Base-by-base conservation (phyloP, 2,113 vertebrate species). In the Capricornis sumatraensis region DNA sequence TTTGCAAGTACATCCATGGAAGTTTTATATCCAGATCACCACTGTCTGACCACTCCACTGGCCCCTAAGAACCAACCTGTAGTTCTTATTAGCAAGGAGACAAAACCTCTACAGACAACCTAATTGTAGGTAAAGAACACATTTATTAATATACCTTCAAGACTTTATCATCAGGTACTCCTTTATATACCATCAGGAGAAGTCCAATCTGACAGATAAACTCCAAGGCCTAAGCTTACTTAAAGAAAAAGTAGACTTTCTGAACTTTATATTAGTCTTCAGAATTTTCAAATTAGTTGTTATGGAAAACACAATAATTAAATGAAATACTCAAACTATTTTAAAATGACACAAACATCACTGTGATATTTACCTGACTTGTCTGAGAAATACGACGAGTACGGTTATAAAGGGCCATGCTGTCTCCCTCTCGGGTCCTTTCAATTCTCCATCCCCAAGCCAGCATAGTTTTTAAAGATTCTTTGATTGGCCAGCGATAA, bases 381-480 rank as follows among this genome's bases (percentile, higher is more conserved):
- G 99, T 99, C 94, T 99, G 99, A 90, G 99, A 99, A 92, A 99
- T 99, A 50, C 99, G 99, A n/a, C 99, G 99, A 0, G 99, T 99
- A 52, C 99, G 99, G 91, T 99, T 99, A 93, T 99, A 99, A 27
- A 99, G 97, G 2, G 99, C 99, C 97, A 99, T 99, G 7, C 99
- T 98, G 96, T 99, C 99, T 23, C 99, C 99, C 30, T 99, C 99
- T 23, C 99, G 98, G 4, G 99, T 99, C 71, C 99, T 99, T 96
- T 99, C 99, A 40, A 99, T 99, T 78, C 99, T 98, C 99, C 99
- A 99, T 28, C 99, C 99, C 99, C 99, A 99, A 0, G 99, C 99
- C 97, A 99, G 97, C 99, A 99, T 99, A 3, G 99, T 99, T 98
- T 99, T 99, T 52, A 99, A 97, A 78, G 99, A 99, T 93, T 99